phyloP scores from a whole-genome alignment of 1,140 invertebrate genomes.

The Meloidogyne hapla region DNA sequence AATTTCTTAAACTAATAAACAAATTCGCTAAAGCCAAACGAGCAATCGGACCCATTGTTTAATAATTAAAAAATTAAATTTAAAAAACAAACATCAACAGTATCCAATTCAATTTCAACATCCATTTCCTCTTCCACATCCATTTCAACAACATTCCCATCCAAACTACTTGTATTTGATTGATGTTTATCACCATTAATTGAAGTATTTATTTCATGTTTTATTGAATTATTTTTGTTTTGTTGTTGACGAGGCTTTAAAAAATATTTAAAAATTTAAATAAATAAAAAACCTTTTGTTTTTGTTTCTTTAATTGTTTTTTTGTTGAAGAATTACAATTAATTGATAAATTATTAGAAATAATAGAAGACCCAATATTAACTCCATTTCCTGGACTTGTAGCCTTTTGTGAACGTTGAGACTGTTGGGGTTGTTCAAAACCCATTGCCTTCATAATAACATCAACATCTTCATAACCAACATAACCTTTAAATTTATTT shows the following conservation, averaged over 20 bases:
- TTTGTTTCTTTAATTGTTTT: background rate
- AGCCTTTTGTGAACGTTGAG: no score
- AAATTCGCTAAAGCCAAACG: no score
- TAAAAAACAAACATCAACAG: slow-evolving; percentile 1
- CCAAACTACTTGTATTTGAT: slow-evolving; percentile 1
- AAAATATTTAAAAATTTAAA: background rate
- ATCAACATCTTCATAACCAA: no score
- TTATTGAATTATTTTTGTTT: background rate
- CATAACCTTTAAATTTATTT: no score
- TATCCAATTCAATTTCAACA: background rate
- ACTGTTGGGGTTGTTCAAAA: no score
- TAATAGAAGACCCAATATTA: no score
- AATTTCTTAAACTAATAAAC: no score
- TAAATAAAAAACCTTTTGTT: background rate
- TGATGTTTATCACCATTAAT: background rate
- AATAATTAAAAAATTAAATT: background rate
- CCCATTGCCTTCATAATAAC: no score
- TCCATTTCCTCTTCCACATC: background rate
- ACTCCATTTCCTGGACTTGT: no score
- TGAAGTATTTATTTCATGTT: background rate
- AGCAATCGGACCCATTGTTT: no score
- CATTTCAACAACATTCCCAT: background rate
- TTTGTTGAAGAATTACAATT: no score
- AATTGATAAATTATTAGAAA: no score
- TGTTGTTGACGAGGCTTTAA: slow-evolving; percentile 1